These are phyloP conservation scores for Mus spretus DNA, from an alignment of 2,797 vertebrate genomes.

Conservation along the genomic window DNA sequence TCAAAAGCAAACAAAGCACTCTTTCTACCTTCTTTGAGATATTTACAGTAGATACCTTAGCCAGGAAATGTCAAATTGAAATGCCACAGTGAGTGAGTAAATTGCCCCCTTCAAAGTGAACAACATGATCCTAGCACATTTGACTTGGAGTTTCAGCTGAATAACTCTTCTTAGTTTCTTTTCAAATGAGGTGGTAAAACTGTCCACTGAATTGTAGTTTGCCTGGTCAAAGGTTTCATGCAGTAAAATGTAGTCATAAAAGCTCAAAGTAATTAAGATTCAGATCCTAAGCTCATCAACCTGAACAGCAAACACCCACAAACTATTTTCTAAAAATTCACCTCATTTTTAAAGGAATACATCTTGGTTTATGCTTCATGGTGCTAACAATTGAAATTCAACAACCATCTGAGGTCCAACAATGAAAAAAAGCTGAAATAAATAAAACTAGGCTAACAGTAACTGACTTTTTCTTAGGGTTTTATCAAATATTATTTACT, in stretches of 20 bases:
- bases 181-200: constrained; percentile 21
- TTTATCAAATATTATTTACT: background rate
- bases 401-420: background rate
- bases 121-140: background rate
- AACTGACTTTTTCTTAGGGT: background rate
- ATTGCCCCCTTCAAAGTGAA: constrained; percentile 19
- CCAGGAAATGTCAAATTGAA: constrained; percentile 30
- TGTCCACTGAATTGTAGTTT: constrained; percentile 34
- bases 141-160: constrained; percentile 36
- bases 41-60: constrained; percentile 23
- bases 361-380: background rate
- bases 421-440: background rate
- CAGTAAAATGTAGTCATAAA: constrained; percentile 59
- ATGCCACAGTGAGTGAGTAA: background rate
- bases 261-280: constrained; percentile 67
- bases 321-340: background rate
- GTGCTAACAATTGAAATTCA: constrained; percentile 30
- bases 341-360: constrained; percentile 43
- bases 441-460: background rate
- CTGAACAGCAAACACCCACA: constrained; percentile 51
- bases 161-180: constrained; percentile 31
- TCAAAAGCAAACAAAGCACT: constrained; percentile 41
- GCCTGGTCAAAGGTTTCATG: constrained; percentile 37
- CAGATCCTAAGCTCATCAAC: constrained; percentile 9
- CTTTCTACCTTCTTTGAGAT: constrained; percentile 10